Evolutionary conservation across 2,797 vertebrate species (phyloP).

Genomic region (Sebastes nivosus): DNA sequence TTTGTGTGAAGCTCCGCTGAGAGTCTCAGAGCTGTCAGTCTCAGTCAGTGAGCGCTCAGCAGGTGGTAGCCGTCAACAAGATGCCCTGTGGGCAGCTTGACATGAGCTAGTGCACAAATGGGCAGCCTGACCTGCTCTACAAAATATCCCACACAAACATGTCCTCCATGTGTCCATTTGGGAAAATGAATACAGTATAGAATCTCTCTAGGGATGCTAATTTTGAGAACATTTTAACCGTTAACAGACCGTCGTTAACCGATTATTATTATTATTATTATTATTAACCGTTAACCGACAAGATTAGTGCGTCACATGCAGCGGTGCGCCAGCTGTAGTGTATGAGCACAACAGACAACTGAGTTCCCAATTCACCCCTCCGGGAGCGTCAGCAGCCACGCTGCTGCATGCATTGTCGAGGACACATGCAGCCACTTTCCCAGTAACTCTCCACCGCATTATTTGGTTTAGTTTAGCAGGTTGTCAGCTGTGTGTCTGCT

Average conservation of each 20-base stretch:
- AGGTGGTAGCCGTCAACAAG: conserved; percentile 32
- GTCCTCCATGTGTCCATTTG: neutral
- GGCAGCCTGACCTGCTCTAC: neutral
- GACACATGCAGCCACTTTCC: too few relatives aligned
- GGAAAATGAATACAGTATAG: neutral
- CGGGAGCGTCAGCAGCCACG: too few relatives aligned
- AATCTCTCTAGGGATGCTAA: neutral
- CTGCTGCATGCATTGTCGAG: too few relatives aligned
- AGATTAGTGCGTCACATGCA: neutral
- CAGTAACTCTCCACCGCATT: rapidly evolving
- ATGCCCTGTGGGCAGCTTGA: conserved; percentile 2
- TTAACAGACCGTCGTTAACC: neutral
- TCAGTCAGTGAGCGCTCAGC: conserved; percentile 18
- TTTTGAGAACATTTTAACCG: neutral
- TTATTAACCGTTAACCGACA: neutral
- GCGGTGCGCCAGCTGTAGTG: too few relatives aligned
- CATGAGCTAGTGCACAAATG: conserved; percentile 10
- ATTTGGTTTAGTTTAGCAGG: too few relatives aligned
- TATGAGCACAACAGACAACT: too few relatives aligned
- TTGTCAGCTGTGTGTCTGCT: too few relatives aligned
- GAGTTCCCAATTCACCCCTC: too few relatives aligned
- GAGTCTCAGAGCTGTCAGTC: conserved; percentile 27
- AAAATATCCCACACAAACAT: neutral
- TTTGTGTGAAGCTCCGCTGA: conserved; percentile 9
- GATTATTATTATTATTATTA: neutral